Conservation (phyloP, 2,888 invertebrate species). For the Nemotelus nigrinus region DNA sequence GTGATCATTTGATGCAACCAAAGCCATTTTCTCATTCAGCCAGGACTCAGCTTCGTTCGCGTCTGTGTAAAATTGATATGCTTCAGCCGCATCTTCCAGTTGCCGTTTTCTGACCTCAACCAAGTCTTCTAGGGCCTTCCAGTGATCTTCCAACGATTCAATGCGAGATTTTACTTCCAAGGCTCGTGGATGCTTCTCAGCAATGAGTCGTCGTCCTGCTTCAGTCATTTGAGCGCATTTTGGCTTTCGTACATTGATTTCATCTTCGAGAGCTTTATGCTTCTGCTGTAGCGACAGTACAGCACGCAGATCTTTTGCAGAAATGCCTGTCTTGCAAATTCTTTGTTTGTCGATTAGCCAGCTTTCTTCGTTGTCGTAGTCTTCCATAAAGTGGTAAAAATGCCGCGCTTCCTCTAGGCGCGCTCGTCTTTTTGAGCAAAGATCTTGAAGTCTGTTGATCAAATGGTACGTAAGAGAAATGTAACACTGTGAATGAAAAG, state of each 20-base stretch:
- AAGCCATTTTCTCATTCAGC: conserved; percentile 94
- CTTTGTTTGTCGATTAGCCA: conserved; percentile 96
- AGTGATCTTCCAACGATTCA: conserved; percentile 81
- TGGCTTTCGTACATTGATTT: conserved; percentile 77
- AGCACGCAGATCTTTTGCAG: conserved; percentile 91
- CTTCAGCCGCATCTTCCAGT: conserved; percentile 88
- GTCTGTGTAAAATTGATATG: conserved; percentile 96
- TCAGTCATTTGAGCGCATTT: conserved; percentile 77
- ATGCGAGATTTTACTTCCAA: conserved; percentile 84
- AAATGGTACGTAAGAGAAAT: not conserved
- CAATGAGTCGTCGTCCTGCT: conserved; percentile 76
- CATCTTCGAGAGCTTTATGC: conserved; percentile 89
- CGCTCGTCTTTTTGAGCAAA: conserved; percentile 74
- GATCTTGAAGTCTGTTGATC: conserved; percentile 56
- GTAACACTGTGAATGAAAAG: not conserved
- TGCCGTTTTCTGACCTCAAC: conserved; percentile 79
- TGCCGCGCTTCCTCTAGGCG: conserved; percentile 91
- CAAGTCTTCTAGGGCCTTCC: conserved; percentile 88
- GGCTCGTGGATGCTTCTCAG: conserved; percentile 83
- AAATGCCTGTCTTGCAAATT: conserved; percentile 91
- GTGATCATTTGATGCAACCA: conserved; percentile 89
- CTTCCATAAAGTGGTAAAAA: conserved; percentile 95
- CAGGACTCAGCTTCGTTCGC: conserved; percentile 98
- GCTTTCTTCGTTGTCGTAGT: conserved; percentile 96
- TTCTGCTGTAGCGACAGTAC: conserved; percentile 91